These are phyloP conservation scores for Pycnonotus jocosus DNA, from an alignment of 2,113 vertebrate genomes.

Conservation along the genomic window DNA sequence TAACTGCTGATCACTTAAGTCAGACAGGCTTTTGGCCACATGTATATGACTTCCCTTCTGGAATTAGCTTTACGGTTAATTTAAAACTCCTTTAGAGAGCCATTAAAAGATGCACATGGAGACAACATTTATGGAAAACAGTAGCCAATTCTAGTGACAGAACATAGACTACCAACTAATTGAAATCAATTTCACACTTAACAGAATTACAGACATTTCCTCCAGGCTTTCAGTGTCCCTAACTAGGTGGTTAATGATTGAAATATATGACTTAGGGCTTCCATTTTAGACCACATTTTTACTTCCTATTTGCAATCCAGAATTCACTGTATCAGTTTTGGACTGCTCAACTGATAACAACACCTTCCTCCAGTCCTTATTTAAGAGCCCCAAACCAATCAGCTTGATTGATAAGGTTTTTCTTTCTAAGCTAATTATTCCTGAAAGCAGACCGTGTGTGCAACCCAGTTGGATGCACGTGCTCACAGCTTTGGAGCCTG, in stretches of 20 bases:
- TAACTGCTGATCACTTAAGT: constrained; percentile 10
- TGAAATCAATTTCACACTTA: constrained; percentile 3
- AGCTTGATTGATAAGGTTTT: background rate
- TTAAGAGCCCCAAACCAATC: background rate
- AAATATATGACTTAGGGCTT: constrained; percentile 16
- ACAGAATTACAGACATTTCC: background rate
- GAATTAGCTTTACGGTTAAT: constrained; percentile 49
- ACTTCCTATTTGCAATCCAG: background rate
- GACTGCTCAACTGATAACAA: background rate
- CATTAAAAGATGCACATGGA: constrained; percentile 21
- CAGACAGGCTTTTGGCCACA: background rate
- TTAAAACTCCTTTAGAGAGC: constrained; percentile 40
- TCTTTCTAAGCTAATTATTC: background rate
- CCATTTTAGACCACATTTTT: constrained; percentile 11
- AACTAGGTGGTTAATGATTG: background rate
- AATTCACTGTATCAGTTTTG: background rate
- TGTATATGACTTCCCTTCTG: constrained; percentile 13
- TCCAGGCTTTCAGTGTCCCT: background rate
- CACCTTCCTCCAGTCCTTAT: background rate
- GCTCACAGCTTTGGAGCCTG: background rate
- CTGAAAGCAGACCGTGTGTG: background rate
- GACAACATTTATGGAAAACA: constrained; percentile 7
- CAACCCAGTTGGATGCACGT: background rate
- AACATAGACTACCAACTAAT: background rate
- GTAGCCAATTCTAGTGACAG: constrained; percentile 42